Base-by-base conservation (phyloP, 2,888 invertebrate species). In the Theretra japonica region DNA sequence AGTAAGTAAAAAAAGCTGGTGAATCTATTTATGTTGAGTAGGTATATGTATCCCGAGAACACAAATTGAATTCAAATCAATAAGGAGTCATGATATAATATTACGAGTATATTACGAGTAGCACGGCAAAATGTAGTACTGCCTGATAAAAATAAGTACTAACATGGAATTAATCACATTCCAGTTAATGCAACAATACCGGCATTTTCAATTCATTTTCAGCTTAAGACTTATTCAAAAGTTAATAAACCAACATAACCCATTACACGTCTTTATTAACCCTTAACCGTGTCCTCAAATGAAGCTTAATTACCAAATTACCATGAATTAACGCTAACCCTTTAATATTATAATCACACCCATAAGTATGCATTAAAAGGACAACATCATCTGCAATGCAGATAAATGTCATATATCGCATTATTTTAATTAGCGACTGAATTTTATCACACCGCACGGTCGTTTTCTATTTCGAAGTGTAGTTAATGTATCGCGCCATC, bases 371-470 rank as follows among this genome's bases (percentile, higher is more conserved):
- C 81, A 85, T 83, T 85, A 82, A 87, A 87, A 85, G 82, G 80
- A 83, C 79, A 83, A 82, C 83, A 83, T 86, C 82, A 86, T 85
- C 88, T 80, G 88, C 89, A 89, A 76, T 89, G 89, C 89, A 85
- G 89, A 89, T 87, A 86, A 84, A 85, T 84, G 81, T 86, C 79
- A 86, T 85, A 84, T 82, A 83, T 84, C 72, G 78, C 80, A 85
- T 85, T 81, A 83, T 85, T 84, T 86, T 73, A 83, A 85, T 86
- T 84, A 86, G 81, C 79, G 76, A 73, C 79, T 70, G 75, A 82
- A 80, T 79, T 80, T 57, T 65, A 56, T 71, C 11, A 23, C 23
- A n/a, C 28, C 33, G 19, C 23, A 33, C 28, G 17, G 17, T 33
- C 25, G 28, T 53, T 62, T 62, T 53, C 60, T 69, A 57, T 62